phyloP scores from a whole-genome alignment of 2,888 invertebrate genomes.

The Plagiodera versicolora region DNA sequence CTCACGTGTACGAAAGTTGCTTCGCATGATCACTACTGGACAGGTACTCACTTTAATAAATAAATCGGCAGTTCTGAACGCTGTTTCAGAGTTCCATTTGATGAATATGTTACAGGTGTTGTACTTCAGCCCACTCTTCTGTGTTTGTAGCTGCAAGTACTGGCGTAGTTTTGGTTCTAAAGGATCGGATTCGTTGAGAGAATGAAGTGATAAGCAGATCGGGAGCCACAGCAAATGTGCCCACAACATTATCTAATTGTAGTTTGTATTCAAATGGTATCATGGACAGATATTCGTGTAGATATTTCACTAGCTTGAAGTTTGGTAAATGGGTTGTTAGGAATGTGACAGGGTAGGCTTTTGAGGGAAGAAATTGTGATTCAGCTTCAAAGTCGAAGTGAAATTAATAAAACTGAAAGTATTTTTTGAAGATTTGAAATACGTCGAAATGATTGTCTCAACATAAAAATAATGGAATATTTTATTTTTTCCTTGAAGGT shows the following conservation, averaged over 20 bases:
- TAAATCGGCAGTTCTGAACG: background rate
- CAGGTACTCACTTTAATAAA: background rate
- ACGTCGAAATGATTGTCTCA: no score
- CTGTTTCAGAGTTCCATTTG: background rate
- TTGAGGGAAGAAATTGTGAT: no score
- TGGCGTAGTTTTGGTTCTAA: background rate
- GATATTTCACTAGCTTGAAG: background rate
- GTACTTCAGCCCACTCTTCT: background rate
- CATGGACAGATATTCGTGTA: background rate
- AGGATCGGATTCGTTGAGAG: background rate
- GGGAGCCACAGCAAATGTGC: background rate
- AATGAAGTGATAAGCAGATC: background rate
- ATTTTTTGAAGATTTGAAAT: no score
- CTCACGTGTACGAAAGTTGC: background rate
- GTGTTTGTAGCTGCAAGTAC: background rate
- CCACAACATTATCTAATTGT: background rate
- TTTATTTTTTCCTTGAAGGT: no score
- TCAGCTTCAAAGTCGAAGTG: no score
- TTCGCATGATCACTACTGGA: background rate
- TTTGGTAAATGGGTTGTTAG: background rate
- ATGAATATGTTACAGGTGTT: background rate
- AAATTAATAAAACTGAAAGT: no score
- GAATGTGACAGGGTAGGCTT: no score
- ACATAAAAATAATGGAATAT: no score
- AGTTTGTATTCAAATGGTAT: background rate